Percentiles rank a stretch among this genome's conserved stretches.
These are phyloP conservation scores for Adela reaumurella DNA, from an alignment of 2,888 invertebrate genomes.

Conservation along the genomic window DNA sequence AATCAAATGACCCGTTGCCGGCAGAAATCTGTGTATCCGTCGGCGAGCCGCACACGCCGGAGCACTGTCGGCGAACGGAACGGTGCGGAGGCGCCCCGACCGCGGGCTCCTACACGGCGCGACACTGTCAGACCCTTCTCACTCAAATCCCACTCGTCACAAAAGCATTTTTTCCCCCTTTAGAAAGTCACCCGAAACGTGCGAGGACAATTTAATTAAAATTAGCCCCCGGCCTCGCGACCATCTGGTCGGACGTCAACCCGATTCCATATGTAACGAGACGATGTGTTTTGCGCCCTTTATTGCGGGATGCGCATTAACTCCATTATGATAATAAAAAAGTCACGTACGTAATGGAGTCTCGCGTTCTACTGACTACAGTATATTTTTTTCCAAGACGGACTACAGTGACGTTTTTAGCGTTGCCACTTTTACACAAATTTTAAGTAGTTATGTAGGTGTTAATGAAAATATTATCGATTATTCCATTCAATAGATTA, in stretches of 20 bases:
- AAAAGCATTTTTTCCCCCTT: slow-evolving; percentile 2
- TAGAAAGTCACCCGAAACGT: slow-evolving; percentile 11
- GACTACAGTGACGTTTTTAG: too few species aligned
- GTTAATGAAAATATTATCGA: too few species aligned
- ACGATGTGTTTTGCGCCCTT: too few species aligned
- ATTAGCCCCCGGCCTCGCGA: slow-evolving; percentile 13
- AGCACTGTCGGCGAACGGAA: background rate
- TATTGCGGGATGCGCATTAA: background rate
- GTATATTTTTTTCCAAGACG: too few species aligned
- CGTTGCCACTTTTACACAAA: too few species aligned
- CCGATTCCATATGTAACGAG: too few species aligned
- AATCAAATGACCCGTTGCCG: background rate
- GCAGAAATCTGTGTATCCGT: background rate
- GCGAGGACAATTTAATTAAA: slow-evolving; percentile 20
- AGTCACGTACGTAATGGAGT: too few species aligned
- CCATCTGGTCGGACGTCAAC: too few species aligned
- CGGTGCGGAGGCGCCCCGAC: background rate
- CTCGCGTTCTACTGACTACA: too few species aligned
- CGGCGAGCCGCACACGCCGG: background rate
- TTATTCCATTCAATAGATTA: too few species aligned
- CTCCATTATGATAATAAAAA: background rate
- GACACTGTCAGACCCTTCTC: slow-evolving; percentile 4
- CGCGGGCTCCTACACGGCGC: background rate
- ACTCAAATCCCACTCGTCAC: background rate
- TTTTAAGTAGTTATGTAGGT: too few species aligned